These are phyloP conservation scores for Epirrita christyi DNA, from an alignment of 2,888 invertebrate species.

Conservation along the genomic window DNA sequence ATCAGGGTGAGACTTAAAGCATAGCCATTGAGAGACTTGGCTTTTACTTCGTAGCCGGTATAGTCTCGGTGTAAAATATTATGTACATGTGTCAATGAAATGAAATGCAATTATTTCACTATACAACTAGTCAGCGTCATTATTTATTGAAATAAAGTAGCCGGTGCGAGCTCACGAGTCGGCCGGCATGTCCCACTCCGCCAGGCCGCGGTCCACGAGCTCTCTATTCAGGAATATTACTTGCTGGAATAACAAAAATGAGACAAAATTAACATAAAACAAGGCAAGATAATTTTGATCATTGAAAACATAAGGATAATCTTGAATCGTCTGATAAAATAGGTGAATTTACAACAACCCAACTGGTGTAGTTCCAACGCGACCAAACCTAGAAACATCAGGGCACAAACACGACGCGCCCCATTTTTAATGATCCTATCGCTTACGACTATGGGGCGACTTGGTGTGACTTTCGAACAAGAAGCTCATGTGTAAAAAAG, in stretches of 20 bases:
- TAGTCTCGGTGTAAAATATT: constrained; percentile 48
- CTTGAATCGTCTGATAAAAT: too few species aligned
- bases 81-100: constrained; percentile 61
- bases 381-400: too few species aligned
- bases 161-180: constrained; percentile 66
- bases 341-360: too few species aligned
- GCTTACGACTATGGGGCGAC: too few species aligned
- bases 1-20: constrained; percentile 54
- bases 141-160: constrained; percentile 42
- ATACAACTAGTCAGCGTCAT: constrained; percentile 65
- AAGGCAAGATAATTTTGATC: too few species aligned
- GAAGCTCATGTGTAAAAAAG: too few species aligned
- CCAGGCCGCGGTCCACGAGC: constrained; percentile 92
- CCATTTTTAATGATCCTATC: too few species aligned
- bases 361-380: too few species aligned
- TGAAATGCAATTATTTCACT: constrained; percentile 66
- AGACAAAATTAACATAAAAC: constrained; percentile 16
- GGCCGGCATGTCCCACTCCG: constrained; percentile 87
- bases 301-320: too few species aligned
- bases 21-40: constrained; percentile 39
- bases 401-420: too few species aligned
- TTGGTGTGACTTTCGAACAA: too few species aligned
- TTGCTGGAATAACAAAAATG: constrained; percentile 82
- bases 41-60: constrained; percentile 25
- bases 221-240: constrained; percentile 94